Conservation (phyloP, 2,888 invertebrate genomes). For the Thysanoteuthis rhombus region DNA sequence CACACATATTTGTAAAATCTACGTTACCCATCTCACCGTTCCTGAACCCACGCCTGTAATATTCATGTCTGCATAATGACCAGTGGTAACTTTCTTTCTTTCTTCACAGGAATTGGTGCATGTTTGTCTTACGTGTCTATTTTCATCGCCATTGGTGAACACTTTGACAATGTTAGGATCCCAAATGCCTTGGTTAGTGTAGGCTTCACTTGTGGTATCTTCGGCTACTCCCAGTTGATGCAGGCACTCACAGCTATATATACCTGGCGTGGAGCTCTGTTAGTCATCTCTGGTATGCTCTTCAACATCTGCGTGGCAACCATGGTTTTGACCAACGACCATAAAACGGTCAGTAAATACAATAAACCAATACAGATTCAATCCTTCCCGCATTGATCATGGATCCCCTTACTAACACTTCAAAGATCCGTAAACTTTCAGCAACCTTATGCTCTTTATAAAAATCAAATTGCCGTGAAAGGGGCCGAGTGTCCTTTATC, state of each 20-base stretch:
- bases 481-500: no score
- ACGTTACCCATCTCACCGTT: not conserved
- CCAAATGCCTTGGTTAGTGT: constrained; percentile 17
- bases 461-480: no score
- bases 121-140: constrained; percentile 18
- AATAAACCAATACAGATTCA: not conserved
- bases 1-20: no score
- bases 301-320: constrained; percentile 20
- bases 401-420: not conserved
- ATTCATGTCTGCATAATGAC: not conserved
- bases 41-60: not conserved
- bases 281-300: not conserved
- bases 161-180: constrained; percentile 20
- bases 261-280: constrained; percentile 22
- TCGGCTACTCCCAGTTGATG: constrained; percentile 14
- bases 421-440: no score
- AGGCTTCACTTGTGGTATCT: constrained; percentile 25
- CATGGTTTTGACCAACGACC: not conserved
- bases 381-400: not conserved
- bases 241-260: not conserved
- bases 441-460: no score
- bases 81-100: not conserved
- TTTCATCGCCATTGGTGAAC: constrained; percentile 21
- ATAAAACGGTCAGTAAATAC: not conserved
- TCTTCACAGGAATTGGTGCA: not conserved